phyloP scores from a whole-genome alignment of 2,888 invertebrate species.

The Epistrophella euchroma region DNA sequence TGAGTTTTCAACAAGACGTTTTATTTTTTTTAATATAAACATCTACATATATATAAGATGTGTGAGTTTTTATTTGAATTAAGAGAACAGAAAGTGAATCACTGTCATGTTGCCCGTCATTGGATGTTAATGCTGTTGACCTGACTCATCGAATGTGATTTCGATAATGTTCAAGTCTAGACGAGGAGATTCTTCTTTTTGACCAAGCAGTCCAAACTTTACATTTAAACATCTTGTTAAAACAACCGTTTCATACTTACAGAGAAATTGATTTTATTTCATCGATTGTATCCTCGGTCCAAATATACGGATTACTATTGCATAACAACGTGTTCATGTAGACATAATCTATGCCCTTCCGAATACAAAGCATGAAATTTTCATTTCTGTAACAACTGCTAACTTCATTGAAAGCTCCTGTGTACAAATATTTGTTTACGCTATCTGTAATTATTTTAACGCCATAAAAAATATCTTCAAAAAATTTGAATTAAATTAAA shows the following conservation, averaged over 20 bases:
- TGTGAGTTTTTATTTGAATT: too few relatives aligned
- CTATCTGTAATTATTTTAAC: conserved; percentile 36
- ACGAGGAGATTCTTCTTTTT: too few relatives aligned
- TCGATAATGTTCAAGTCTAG: too few relatives aligned
- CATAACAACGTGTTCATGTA: conserved; percentile 52
- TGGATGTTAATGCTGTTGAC: too few relatives aligned
- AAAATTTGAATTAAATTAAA: not conserved
- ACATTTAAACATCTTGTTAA: too few relatives aligned
- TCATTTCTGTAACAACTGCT: conserved; percentile 29
- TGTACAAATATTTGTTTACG: conserved; percentile 44
- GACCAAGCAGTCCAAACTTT: too few relatives aligned
- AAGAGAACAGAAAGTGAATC: too few relatives aligned
- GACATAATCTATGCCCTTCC: conserved; percentile 48
- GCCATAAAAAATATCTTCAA: not conserved
- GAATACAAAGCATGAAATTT: conserved; percentile 33
- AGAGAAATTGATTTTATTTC: conserved; percentile 54
- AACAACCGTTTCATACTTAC: conserved; percentile 29
- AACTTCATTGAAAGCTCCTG: conserved; percentile 52
- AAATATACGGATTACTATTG: conserved; percentile 44
- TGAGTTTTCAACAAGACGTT: too few relatives aligned
- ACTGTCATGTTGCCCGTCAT: too few relatives aligned
- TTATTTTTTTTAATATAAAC: too few relatives aligned
- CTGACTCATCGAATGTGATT: too few relatives aligned
- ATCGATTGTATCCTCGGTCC: conserved; percentile 46
- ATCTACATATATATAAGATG: too few relatives aligned